phyloP scores from a whole-genome alignment of 2,888 invertebrate genomes.

The Orthosia incerta region DNA sequence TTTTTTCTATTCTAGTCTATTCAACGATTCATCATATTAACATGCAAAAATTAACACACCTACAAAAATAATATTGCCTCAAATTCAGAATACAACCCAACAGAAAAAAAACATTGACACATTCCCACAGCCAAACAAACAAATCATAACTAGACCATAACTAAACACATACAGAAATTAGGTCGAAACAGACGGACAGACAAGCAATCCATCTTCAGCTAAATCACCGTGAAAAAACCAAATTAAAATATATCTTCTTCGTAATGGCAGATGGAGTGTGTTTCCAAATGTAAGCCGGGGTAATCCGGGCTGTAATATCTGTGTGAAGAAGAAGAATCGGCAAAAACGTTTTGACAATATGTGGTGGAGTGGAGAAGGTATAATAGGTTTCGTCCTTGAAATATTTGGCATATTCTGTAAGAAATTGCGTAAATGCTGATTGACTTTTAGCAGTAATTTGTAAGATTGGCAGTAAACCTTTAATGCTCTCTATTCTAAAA shows the following conservation, averaged over 20 bases:
- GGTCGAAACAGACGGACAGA: slow-evolving; percentile 26
- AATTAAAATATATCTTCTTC: slow-evolving; percentile 59
- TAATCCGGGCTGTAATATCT: slow-evolving; percentile 56
- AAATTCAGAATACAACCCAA: no score
- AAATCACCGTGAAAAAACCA: slow-evolving; percentile 62
- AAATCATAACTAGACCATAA: slow-evolving; percentile 48
- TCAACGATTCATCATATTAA: not conserved
- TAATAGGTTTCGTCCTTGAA: not conserved
- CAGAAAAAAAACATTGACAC: not conserved
- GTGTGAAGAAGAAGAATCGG: slow-evolving; percentile 43
- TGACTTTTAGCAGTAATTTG: no score
- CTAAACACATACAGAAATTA: slow-evolving; percentile 36
- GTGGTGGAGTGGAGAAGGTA: slow-evolving; percentile 16
- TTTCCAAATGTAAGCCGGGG: slow-evolving; percentile 56
- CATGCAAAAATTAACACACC: no score
- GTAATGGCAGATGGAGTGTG: slow-evolving; percentile 50
- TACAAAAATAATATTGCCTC: no score
- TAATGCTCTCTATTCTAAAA: no score
- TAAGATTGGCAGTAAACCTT: no score
- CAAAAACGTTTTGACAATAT: slow-evolving; percentile 51
- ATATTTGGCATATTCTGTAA: not conserved
- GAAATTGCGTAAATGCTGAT: no score
- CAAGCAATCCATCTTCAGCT: slow-evolving; percentile 51
- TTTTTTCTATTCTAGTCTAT: no score
- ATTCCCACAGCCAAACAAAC: slow-evolving; percentile 34